Conservation (phyloP, 2,113 vertebrate species). For the Chamaetylas fuelleborni region DNA sequence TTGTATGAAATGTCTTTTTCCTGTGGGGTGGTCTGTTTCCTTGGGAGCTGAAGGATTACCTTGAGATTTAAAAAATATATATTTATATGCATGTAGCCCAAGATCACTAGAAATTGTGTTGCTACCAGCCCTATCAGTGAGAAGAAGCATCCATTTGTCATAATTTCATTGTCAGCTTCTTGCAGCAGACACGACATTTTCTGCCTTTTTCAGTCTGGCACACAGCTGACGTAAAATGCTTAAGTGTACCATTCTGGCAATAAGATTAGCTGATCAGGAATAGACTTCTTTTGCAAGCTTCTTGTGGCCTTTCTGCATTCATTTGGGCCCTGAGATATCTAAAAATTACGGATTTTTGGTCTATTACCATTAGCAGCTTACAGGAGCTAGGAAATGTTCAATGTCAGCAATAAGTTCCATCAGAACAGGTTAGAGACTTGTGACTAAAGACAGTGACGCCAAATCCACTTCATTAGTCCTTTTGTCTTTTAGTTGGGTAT, state of each 20-base stretch:
- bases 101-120: not conserved
- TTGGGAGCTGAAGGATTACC: not conserved
- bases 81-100: not conserved
- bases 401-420: not conserved
- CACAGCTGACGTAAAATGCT: not conserved
- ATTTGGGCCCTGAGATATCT: not conserved
- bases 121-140: rapidly evolving
- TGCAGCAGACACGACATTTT: not conserved
- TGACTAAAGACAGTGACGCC: not conserved
- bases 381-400: not conserved
- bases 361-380: not conserved
- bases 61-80: not conserved
- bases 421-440: not conserved
- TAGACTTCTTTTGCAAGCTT: not conserved
- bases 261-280: not conserved
- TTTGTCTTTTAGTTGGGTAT: not conserved
- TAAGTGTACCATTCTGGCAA: not conserved
- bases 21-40: not conserved
- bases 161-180: not conserved
- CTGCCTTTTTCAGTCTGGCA: not conserved
- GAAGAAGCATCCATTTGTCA: not conserved
- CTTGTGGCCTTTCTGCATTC: not conserved
- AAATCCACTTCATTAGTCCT: not conserved
- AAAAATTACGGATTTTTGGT: not conserved
- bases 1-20: not conserved